phyloP scores from a whole-genome alignment of 1,140 invertebrate species.

The Lithobius niger region DNA sequence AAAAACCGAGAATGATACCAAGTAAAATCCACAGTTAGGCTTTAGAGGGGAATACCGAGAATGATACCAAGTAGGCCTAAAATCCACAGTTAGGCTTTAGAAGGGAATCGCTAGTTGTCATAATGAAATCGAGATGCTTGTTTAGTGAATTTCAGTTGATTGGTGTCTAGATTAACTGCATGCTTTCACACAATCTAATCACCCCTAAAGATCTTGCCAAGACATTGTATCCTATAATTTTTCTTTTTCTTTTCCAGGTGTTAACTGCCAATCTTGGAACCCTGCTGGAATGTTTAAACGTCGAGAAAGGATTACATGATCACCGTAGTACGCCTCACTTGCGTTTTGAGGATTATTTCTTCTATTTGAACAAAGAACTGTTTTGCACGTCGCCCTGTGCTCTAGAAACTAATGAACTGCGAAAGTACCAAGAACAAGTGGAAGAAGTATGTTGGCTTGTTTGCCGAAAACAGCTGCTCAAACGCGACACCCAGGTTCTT shows the following conservation, averaged over 20 bases:
- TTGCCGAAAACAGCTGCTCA: constrained; percentile 46
- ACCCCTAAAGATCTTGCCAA: too few species aligned
- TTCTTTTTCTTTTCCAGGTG: constrained; percentile 39
- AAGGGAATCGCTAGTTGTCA: too few species aligned
- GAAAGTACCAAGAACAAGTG: constrained; percentile 43
- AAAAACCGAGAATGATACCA: too few species aligned
- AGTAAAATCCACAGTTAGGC: too few species aligned
- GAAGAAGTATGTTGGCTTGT: constrained; percentile 62
- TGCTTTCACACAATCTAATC: too few species aligned
- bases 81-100: too few species aligned
- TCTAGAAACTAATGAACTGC: constrained; percentile 37
- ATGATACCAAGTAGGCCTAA: too few species aligned
- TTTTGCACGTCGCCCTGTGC: constrained; percentile 45
- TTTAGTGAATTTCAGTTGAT: too few species aligned
- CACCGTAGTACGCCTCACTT: constrained; percentile 48
- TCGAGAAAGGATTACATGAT: constrained; percentile 61
- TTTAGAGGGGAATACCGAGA: too few species aligned
- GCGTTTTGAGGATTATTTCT: constrained; percentile 55
- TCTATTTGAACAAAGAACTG: constrained; percentile 58
- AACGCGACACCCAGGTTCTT: constrained; percentile 42
- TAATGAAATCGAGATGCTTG: too few species aligned
- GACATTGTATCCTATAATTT: too few species aligned
- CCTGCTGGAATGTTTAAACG: constrained; percentile 51
- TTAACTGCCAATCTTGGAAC: constrained; percentile 56
- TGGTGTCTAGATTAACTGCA: too few species aligned